Evolutionary conservation across 2,113 vertebrate species (phyloP).

Genomic region (Rhea americana): DNA sequence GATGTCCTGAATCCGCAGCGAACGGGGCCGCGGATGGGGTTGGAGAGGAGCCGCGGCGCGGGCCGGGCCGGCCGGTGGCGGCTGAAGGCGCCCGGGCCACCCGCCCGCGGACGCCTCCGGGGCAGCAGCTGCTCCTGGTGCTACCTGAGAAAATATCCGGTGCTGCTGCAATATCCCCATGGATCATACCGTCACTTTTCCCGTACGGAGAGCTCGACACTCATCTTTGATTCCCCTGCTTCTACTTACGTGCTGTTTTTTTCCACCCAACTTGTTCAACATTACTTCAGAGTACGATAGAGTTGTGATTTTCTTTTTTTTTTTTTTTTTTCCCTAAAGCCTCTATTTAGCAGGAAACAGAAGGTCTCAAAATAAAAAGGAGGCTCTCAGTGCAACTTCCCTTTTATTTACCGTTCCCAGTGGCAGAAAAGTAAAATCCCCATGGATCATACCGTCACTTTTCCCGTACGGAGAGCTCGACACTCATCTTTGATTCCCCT

Average conservation of each 20-base stretch:
- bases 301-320: constrained; percentile 47
- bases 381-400: constrained; percentile 67
- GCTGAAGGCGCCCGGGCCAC: no score
- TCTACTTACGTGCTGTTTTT: background rate
- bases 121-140: background rate
- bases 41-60: no score
- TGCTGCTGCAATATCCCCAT: background rate
- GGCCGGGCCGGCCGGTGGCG: no score
- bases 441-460: background rate
- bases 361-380: constrained; percentile 61
- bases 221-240: background rate
- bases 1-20: no score
- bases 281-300: constrained; percentile 11
- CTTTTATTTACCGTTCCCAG: constrained; percentile 66
- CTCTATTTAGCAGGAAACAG: constrained; percentile 60
- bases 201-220: fast-evolving
- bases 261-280: constrained; percentile 20
- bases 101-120: no score
- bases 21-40: no score
- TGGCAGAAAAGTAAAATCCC: constrained; percentile 46
- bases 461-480: background rate
- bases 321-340: background rate
- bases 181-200: background rate
- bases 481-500: background rate
- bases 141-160: no score